phyloP scores from a whole-genome alignment of 2,888 invertebrate species.

The Phrixothrix hirtus region DNA sequence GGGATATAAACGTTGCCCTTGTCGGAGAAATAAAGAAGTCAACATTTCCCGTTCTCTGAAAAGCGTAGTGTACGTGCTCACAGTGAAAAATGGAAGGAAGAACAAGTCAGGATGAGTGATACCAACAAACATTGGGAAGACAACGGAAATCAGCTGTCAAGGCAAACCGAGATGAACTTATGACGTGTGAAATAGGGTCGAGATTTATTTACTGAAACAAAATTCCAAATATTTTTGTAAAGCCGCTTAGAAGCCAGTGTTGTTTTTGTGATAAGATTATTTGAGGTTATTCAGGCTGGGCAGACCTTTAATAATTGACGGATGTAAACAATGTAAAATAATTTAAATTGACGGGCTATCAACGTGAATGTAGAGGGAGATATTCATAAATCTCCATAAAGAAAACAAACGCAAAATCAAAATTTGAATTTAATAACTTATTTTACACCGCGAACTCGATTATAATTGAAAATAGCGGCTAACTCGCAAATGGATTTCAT shows the following conservation, averaged over 20 bases:
- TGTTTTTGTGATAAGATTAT: background rate
- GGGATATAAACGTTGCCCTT: constrained; percentile 4
- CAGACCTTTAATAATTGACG: too few relatives aligned
- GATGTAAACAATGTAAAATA: too few relatives aligned
- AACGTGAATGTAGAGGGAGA: too few relatives aligned
- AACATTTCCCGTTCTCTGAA: constrained; percentile 1
- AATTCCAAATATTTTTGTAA: constrained; percentile 20
- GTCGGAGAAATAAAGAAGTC: constrained; percentile 8
- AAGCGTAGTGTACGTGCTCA: constrained; percentile 15
- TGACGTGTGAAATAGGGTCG: constrained; percentile 31
- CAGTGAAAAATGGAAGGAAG: constrained; percentile 26
- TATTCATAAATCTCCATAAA: too few relatives aligned
- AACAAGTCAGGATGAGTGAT: constrained; percentile 32
- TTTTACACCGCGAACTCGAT: constrained; percentile 26
- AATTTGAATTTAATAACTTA: constrained; percentile 28
- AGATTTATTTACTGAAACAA: constrained; percentile 29
- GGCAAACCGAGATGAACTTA: constrained; percentile 26
- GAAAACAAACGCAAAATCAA: constrained; percentile 20
- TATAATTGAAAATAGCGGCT: constrained; percentile 29
- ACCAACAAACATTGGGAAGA: constrained; percentile 34
- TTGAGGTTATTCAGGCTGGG: too few relatives aligned
- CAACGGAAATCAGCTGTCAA: constrained; percentile 36
- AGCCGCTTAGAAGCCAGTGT: background rate
- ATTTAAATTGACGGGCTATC: too few relatives aligned
- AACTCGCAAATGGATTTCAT: constrained; percentile 22